These are phyloP conservation scores for Drosophila varians DNA, from an alignment of 1,140 invertebrate species.

Conservation along the genomic window DNA sequence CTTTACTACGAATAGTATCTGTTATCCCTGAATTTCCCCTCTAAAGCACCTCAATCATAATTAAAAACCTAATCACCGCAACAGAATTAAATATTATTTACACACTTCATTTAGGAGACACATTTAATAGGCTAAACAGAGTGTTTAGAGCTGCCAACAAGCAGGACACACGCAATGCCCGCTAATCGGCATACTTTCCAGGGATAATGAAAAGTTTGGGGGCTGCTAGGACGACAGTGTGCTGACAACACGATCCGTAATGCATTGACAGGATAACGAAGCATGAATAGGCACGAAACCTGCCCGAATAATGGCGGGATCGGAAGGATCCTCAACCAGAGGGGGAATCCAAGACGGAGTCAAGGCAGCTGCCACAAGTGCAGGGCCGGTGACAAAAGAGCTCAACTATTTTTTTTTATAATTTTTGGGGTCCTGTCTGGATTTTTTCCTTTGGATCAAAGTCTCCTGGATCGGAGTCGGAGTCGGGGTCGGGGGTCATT, in stretches of 20 bases:
- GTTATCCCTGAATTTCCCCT: neutral
- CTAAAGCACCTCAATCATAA: slow-evolving; percentile 7
- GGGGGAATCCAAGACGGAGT: slow-evolving; percentile 23
- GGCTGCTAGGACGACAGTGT: slow-evolving; percentile 36
- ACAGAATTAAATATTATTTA: slow-evolving; percentile 65
- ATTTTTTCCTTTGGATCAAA: neutral
- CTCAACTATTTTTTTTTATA: slow-evolving; percentile 9
- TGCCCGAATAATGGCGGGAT: slow-evolving; percentile 41
- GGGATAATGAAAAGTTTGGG: slow-evolving; percentile 8
- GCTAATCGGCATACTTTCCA: slow-evolving; percentile 57
- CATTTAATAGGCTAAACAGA: slow-evolving; percentile 75
- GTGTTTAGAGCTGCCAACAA: slow-evolving; percentile 34
- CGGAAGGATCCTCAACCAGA: neutral
- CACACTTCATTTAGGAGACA: slow-evolving; percentile 63
- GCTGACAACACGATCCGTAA: slow-evolving; percentile 65
- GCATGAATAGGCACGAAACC: slow-evolving; percentile 81
- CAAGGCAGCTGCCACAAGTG: slow-evolving; percentile 75
- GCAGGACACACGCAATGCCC: slow-evolving; percentile 42
- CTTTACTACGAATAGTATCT: neutral
- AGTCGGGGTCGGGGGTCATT: slow-evolving; percentile 54
- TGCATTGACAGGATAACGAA: slow-evolving; percentile 81
- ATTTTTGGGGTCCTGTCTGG: slow-evolving; percentile 43
- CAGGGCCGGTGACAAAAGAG: slow-evolving; percentile 39
- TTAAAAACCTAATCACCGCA: slow-evolving; percentile 41
- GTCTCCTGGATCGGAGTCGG: neutral